Percentiles rank a stretch among this genome's conserved stretches.
Evolutionary conservation across 2,797 vertebrate genomes (phyloP).

Genomic region (Gymnoscopelus braueri): DNA sequence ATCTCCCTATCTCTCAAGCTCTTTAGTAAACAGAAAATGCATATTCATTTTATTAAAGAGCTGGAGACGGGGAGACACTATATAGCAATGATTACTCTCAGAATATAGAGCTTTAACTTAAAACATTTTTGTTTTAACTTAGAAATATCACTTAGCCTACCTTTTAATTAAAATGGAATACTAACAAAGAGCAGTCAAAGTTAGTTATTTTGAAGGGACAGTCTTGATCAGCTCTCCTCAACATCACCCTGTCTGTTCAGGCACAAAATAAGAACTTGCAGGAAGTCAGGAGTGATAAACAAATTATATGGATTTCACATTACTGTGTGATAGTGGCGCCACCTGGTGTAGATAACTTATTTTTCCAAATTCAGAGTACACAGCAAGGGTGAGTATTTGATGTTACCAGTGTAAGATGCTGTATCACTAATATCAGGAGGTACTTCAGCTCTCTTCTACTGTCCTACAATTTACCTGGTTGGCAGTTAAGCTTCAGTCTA

Average conservation of each 20-base stretch:
- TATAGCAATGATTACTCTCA: no score
- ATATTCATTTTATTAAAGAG: no score
- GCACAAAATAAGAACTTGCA: conserved; percentile 26
- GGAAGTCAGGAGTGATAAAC: conserved; percentile 22
- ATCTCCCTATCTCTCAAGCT: no score
- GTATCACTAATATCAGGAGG: conserved; percentile 27
- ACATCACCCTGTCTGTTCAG: conserved; percentile 26
- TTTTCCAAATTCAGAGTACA: conserved; percentile 24
- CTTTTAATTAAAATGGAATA: conserved; percentile 4
- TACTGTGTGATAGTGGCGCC: conserved; percentile 56
- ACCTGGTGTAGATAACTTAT: conserved; percentile 57
- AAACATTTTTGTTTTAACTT: no score
- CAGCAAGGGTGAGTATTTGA: conserved; percentile 16
- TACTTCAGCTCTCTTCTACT: conserved; percentile 32
- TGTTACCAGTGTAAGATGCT: conserved; percentile 39
- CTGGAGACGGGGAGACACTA: no score
- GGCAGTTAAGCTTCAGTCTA: conserved; percentile 38
- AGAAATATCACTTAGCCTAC: no score
- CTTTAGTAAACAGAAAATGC: no score
- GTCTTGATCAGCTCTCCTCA: conserved; percentile 11
- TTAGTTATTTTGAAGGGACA: conserved; percentile 16
- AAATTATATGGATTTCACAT: conserved; percentile 17
- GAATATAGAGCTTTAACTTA: no score
- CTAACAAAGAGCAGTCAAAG: neutral
- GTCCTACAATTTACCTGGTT: conserved; percentile 35